Evolutionary conservation across 1,140 invertebrate genomes (phyloP).

Genomic region (Drosophila repletoides): DNA sequence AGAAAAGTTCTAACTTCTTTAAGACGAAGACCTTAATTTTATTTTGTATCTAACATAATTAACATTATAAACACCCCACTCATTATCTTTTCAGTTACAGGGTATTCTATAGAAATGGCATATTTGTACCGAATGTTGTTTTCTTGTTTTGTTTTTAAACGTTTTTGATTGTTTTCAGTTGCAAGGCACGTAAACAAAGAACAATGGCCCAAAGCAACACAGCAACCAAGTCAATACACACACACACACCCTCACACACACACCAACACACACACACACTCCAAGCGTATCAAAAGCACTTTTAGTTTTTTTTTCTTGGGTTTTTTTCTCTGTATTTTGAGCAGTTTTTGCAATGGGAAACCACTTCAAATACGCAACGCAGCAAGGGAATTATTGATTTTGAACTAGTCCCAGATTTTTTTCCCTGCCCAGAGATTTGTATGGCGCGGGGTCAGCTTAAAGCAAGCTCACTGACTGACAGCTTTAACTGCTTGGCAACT

Average conservation of each 20-base stretch:
- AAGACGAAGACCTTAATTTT: no score
- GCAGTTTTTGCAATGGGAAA: slow-evolving; percentile 44
- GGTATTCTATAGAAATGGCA: neutral
- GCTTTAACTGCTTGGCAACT: slow-evolving; percentile 31
- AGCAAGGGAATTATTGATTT: slow-evolving; percentile 62
- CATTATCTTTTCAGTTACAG: no score
- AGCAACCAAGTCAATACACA: slow-evolving; percentile 22
- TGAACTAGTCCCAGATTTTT: slow-evolving; percentile 69
- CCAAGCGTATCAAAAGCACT: slow-evolving; percentile 4
- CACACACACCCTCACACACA: neutral
- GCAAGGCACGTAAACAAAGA: slow-evolving; percentile 24
- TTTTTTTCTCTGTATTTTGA: slow-evolving; percentile 33
- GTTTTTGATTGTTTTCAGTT: slow-evolving; percentile 33
- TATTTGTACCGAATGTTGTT: no score
- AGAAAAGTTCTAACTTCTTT: no score
- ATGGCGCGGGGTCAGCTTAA: slow-evolving; percentile 37
- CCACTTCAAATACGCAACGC: slow-evolving; percentile 51
- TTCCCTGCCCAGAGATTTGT: slow-evolving; percentile 14
- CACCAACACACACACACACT: neutral
- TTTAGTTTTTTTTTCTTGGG: slow-evolving; percentile 29
- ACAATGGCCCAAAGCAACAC: slow-evolving; percentile 39
- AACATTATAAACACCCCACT: neutral
- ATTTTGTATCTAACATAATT: no score
- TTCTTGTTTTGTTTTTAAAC: slow-evolving; percentile 18
- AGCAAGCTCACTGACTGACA: slow-evolving; percentile 15